A percentile compares a stretch with the other conserved stretches of the same genome.
Evolutionary conservation across 1,140 invertebrate genomes (phyloP).

Genomic region (Triops longicaudatus): DNA sequence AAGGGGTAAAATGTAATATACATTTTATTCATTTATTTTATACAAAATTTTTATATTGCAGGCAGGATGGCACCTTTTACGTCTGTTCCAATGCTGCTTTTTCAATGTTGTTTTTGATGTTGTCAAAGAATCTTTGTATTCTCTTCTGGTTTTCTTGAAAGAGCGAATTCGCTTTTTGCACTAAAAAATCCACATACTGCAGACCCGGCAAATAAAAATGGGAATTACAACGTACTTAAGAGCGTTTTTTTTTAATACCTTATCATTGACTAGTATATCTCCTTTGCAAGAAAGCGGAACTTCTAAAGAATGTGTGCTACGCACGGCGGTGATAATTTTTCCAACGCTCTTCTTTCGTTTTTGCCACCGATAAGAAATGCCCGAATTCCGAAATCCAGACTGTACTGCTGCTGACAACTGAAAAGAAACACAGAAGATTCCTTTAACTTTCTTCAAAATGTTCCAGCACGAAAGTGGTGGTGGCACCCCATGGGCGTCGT

Average conservation of each 20-base stretch:
- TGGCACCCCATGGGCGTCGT: too few relatives aligned
- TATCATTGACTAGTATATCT: constrained; percentile 36
- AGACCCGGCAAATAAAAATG: constrained; percentile 28
- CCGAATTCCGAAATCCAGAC: constrained; percentile 47
- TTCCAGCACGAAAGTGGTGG: neutral
- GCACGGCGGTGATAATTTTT: constrained; percentile 44
- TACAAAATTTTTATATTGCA: too few relatives aligned
- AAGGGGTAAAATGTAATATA: too few relatives aligned
- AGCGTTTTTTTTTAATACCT: constrained; percentile 34
- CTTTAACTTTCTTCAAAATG: neutral
- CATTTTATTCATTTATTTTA: too few relatives aligned
- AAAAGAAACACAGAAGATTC: constrained; percentile 22
- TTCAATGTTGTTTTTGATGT: neutral
- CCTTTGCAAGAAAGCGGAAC: constrained; percentile 40
- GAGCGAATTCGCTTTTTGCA: constrained; percentile 33
- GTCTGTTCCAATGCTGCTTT: neutral
- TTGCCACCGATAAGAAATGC: constrained; percentile 41
- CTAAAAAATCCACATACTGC: constrained; percentile 33
- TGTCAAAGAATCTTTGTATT: constrained; percentile 23
- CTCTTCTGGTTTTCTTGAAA: constrained; percentile 32
- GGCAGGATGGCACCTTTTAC: too few relatives aligned
- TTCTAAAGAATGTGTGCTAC: constrained; percentile 42
- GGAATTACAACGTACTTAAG: neutral
- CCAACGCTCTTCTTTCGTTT: constrained; percentile 36
- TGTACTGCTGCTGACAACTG: constrained; percentile 42